Evolutionary conservation across 2,888 invertebrate genomes (phyloP).

Genomic region (Epinotia demarniana): DNA sequence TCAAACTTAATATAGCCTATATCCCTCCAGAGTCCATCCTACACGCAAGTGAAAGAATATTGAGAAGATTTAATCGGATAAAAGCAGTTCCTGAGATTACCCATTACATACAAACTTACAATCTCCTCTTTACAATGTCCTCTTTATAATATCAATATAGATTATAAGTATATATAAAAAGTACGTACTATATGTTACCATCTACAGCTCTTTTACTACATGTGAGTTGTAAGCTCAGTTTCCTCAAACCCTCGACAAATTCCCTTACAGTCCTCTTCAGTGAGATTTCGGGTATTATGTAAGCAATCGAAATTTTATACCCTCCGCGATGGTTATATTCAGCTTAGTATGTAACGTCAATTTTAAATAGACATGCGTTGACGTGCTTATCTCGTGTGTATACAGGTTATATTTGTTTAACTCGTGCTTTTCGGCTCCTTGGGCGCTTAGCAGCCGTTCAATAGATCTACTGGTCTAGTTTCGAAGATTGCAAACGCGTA

Average conservation of each 20-base stretch:
- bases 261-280: conserved; percentile 29
- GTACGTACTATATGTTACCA: not conserved
- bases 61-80: too few species aligned
- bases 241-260: conserved; percentile 37
- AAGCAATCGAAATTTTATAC: conserved; percentile 43
- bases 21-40: too few species aligned
- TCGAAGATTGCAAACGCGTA: conserved; percentile 1
- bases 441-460: conserved; percentile 34
- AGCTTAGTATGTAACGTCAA: conserved; percentile 27
- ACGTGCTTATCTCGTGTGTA: conserved; percentile 18
- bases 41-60: too few species aligned
- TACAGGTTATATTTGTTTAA: conserved; percentile 28
- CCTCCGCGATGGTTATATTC: conserved; percentile 37
- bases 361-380: conserved; percentile 18
- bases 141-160: too few species aligned
- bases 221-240: conserved; percentile 15
- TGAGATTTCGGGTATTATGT: conserved; percentile 42
- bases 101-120: too few species aligned
- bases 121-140: too few species aligned
- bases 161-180: too few species aligned
- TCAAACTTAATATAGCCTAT: too few species aligned
- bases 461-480: conserved; percentile 23
- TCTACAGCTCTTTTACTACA: conserved; percentile 1
- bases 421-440: not conserved
- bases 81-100: too few species aligned